Conservation (phyloP, 2,113 vertebrate species). For the Petaurus breviceps region DNA sequence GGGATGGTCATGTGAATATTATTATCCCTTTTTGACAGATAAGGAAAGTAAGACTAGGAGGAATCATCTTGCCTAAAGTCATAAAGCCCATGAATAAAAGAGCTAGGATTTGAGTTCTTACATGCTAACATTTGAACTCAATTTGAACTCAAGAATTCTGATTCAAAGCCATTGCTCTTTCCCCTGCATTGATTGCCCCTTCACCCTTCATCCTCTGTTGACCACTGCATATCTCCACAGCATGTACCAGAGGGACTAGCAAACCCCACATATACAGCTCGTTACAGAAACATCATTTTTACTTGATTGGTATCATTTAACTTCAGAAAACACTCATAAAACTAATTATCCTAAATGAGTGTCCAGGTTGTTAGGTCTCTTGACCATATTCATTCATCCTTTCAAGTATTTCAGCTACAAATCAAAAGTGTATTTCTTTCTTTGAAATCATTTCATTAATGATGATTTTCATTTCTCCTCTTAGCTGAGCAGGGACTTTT, state of each 20-base stretch:
- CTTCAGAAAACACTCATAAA: slow-evolving; percentile 56
- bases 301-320: slow-evolving; percentile 34
- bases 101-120: neutral
- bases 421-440: slow-evolving; percentile 37
- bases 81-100: neutral
- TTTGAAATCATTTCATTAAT: neutral
- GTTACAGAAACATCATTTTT: slow-evolving; percentile 28
- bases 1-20: neutral
- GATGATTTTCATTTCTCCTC: neutral
- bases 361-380: slow-evolving; percentile 1
- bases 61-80: neutral
- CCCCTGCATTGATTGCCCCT: neutral
- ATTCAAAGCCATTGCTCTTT: slow-evolving; percentile 15
- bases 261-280: neutral
- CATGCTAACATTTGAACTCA: neutral
- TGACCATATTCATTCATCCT: slow-evolving; percentile 54
- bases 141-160: neutral
- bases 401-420: slow-evolving; percentile 46
- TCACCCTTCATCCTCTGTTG: neutral
- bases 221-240: neutral
- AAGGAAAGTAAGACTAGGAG: neutral
- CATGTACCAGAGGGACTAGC: neutral
- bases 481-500: neutral
- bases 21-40: neutral
- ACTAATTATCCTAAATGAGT: slow-evolving; percentile 42